phyloP scores from a whole-genome alignment of 2,888 invertebrate genomes.

The Tryphoninae sp. region DNA sequence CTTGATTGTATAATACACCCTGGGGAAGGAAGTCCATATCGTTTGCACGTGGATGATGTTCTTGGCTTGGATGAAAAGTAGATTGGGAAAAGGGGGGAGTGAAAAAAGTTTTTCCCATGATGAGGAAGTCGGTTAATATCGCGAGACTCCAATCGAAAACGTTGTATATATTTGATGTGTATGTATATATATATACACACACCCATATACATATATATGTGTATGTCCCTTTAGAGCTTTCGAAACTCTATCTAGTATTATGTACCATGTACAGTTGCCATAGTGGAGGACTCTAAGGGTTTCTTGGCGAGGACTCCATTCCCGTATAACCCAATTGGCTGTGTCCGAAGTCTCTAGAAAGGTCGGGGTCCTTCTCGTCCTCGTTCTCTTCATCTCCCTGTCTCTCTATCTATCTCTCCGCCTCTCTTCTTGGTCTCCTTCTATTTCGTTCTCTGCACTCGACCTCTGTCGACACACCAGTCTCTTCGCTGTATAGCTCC shows the following conservation, averaged over 20 bases:
- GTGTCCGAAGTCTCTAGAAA: constrained; percentile 36
- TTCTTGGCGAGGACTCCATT: constrained; percentile 31
- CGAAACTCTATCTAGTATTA: constrained; percentile 10
- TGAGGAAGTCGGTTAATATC: constrained; percentile 16
- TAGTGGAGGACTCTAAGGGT: constrained; percentile 2
- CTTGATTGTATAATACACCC: constrained; percentile 19
- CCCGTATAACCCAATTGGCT: constrained; percentile 37
- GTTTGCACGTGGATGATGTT: constrained; percentile 1
- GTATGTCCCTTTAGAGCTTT: neutral
- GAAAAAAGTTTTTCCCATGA: neutral
- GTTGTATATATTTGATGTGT: neutral
- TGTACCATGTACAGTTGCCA: neutral
- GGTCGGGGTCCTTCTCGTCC: constrained; percentile 24
- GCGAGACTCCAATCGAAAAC: neutral
- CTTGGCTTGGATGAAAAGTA: constrained; percentile 11
- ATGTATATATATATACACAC: too few relatives aligned
- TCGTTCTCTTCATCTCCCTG: neutral
- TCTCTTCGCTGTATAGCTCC: neutral
- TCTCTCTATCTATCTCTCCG: neutral
- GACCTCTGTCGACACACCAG: constrained; percentile 11
- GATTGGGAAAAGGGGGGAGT: neutral
- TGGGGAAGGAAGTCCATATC: neutral
- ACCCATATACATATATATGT: neutral
- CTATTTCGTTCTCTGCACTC: neutral
- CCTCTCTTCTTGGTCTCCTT: neutral